phyloP scores from a whole-genome alignment of 2,113 vertebrate genomes.

The Cryptotis parvus region DNA sequence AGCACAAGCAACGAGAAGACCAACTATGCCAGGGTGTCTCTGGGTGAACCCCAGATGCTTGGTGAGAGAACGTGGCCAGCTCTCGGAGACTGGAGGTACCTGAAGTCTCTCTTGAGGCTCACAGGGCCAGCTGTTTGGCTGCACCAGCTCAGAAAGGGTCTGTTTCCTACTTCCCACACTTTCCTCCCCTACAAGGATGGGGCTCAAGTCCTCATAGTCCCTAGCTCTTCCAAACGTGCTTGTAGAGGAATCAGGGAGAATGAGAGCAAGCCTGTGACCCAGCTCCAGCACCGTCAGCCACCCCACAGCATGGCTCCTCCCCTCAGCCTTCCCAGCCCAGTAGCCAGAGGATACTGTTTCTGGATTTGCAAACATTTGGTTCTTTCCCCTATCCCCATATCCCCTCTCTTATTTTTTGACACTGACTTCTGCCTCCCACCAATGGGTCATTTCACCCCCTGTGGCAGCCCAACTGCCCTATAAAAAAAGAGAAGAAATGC shows the following conservation, averaged over 20 bases:
- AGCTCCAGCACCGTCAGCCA: neutral
- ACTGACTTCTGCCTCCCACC: neutral
- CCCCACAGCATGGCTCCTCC: fast-evolving
- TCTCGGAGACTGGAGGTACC: neutral
- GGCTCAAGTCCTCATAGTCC: neutral
- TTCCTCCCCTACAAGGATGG: too few species aligned
- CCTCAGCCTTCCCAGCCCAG: neutral
- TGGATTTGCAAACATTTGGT: neutral
- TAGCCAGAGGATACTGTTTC: fast-evolving
- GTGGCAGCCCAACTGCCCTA: neutral
- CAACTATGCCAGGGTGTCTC: too few species aligned
- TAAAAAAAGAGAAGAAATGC: slow-evolving; percentile 17
- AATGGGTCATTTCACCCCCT: neutral
- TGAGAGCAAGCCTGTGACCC: fast-evolving
- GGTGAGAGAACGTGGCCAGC: too few species aligned
- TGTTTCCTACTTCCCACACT: too few species aligned
- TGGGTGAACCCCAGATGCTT: neutral
- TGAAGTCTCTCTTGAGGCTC: neutral
- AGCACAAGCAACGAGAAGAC: neutral
- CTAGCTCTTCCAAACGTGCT: neutral
- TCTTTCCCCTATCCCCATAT: neutral
- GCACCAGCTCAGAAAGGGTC: too few species aligned
- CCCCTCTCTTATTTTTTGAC: neutral
- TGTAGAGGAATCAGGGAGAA: too few species aligned
- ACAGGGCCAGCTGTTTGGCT: too few species aligned